Evolutionary conservation across 2,888 invertebrate species (phyloP), one percentile per base, ranked within the genome.

Genomic region (Epistrophe grossulariae): DNA sequence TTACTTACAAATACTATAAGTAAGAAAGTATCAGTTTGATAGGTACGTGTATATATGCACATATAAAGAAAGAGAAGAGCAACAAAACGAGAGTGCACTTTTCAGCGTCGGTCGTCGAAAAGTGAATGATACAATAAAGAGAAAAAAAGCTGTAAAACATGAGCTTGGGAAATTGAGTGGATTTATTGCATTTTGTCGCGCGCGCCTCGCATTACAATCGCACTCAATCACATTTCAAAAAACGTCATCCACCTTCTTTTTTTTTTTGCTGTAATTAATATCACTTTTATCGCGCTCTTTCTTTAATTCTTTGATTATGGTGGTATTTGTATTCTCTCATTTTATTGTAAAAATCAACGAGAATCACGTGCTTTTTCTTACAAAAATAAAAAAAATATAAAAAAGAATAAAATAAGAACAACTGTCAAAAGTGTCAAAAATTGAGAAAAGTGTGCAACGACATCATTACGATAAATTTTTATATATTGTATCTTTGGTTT

Each of bases 281-380:
- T 71, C 40, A 52, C 40, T 66, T 71, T 73, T 38, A 68, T 62
- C 59, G 38, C 31, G 68, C 45, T 43, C 68, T 43, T 10, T 10
- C 24, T 15, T 17, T 64, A 40, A 11, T 19, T 64, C 11, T 50
- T 45, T 28, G 24, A 13, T 35, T 80, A 15, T 82, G 74, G 70
- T 82, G 78, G 82, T 82, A 74, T 50, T 45, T 40, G 52, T 72
- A 64, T 55, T 79, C 71, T 82, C 87, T 79, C 79, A 87, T 87
- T 87, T 87, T 76, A 72, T 83, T 82, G 82, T 74, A 70, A 88
- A 77, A 2, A n/a, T 59, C 82, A 82, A 79, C 82, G 74, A 70
- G 73, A 85, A 85, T 85, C 85, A 85, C 85, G 85, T 85, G 85
- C 85, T 85, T 78, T 81, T 72, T 70, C 19, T 59, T 35, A 10